These are phyloP conservation scores for Lepidotrigona ventralis DNA, from an alignment of 1,140 invertebrate species.

Conservation along the genomic window DNA sequence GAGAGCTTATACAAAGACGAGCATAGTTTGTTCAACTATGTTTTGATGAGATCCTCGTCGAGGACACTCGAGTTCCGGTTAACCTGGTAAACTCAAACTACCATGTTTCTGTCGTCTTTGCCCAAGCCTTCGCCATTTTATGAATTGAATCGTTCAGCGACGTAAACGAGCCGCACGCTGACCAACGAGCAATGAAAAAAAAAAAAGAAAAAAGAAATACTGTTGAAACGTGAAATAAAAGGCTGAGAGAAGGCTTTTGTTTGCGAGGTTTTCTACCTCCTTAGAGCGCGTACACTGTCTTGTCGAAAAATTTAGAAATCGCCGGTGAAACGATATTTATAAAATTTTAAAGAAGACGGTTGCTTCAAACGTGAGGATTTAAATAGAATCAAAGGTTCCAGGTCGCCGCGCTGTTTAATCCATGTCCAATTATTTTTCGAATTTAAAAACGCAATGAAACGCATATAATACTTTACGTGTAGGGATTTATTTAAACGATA, in stretches of 20 bases:
- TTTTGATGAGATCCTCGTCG: constrained; percentile 32
- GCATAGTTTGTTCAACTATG: constrained; percentile 32
- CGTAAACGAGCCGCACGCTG: constrained; percentile 19
- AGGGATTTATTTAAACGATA: too few relatives aligned
- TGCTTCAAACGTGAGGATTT: too few relatives aligned
- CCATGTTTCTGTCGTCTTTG: background rate
- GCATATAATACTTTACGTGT: too few relatives aligned
- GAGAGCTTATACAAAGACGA: constrained; percentile 19
- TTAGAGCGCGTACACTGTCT: background rate
- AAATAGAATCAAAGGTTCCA: too few relatives aligned
- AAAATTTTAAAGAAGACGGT: background rate
- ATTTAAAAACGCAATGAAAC: too few relatives aligned
- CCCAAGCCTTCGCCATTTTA: constrained; percentile 4
- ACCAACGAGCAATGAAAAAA: background rate
- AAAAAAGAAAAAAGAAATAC: background rate
- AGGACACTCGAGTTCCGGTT: constrained; percentile 18
- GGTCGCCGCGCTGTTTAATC: too few relatives aligned
- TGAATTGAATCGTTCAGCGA: constrained; percentile 34
- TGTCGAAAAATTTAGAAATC: background rate
- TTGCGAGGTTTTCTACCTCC: background rate
- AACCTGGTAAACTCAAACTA: constrained; percentile 21
- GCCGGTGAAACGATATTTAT: background rate
- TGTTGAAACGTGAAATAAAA: constrained; percentile 1
- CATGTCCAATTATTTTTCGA: too few relatives aligned
- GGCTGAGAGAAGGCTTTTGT: background rate